Conservation (phyloP, 2,888 invertebrate species). For the Galerucella nymphaeae region DNA sequence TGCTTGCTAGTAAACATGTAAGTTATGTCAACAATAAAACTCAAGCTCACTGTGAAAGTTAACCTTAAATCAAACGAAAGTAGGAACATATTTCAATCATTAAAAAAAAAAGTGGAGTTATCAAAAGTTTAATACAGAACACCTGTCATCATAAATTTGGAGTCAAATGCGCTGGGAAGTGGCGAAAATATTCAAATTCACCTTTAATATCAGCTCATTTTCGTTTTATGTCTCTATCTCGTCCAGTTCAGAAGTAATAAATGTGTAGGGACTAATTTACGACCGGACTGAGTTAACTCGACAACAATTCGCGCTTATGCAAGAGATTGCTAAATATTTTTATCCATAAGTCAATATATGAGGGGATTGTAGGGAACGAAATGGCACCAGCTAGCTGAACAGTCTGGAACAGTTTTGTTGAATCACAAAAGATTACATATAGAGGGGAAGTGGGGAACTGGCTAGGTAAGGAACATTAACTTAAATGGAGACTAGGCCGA, state of each 20-base stretch:
- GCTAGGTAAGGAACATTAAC: too few species aligned
- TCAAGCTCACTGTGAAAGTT: too few species aligned
- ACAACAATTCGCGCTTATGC: neutral
- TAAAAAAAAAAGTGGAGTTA: neutral
- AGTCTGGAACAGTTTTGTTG: too few species aligned
- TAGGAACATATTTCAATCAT: neutral
- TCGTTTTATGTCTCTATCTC: constrained; percentile 1
- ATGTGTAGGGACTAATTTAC: neutral
- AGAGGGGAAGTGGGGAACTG: too few species aligned
- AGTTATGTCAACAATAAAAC: too few species aligned
- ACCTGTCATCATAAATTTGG: neutral
- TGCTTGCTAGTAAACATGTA: too few species aligned
- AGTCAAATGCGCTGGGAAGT: neutral
- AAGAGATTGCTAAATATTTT: too few species aligned
- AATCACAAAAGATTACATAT: too few species aligned
- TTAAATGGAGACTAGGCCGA: too few species aligned
- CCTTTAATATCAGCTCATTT: neutral
- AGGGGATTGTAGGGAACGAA: too few species aligned
- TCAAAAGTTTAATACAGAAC: neutral
- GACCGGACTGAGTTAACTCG: neutral
- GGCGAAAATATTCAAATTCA: neutral
- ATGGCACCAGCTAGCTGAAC: too few species aligned
- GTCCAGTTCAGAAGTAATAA: neutral
- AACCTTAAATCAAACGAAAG: neutral
- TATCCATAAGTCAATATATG: too few species aligned